A percentile compares a stretch with the other conserved stretches of the same genome.
These are phyloP conservation scores for Pungitius pungitius DNA, from an alignment of 2,113 vertebrate species.

Conservation along the genomic window DNA sequence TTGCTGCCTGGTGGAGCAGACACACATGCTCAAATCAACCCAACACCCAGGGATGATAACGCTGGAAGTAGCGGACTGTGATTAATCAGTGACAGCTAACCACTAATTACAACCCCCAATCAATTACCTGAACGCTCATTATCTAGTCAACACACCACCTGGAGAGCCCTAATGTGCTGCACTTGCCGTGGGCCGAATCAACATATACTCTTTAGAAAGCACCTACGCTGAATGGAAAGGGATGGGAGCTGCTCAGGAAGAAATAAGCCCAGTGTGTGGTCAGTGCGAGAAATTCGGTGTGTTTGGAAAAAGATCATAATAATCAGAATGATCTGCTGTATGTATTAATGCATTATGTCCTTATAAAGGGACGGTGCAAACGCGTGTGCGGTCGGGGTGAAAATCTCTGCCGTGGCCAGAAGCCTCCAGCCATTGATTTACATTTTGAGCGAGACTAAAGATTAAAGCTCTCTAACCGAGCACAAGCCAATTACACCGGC, in stretches of 20 bases:
- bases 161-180: slow-evolving; percentile 69
- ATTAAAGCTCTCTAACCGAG: slow-evolving; percentile 76
- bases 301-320: slow-evolving; percentile 10
- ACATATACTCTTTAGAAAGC: slow-evolving; percentile 40
- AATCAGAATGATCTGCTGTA: slow-evolving; percentile 32
- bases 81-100: slow-evolving; percentile 79
- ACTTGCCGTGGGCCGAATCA: slow-evolving; percentile 60
- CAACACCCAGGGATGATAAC: slow-evolving; percentile 51
- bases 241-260: slow-evolving; percentile 10
- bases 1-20: slow-evolving; percentile 52
- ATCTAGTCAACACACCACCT: slow-evolving; percentile 76
- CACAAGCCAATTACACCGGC: slow-evolving; percentile 72
- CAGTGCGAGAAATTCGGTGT: slow-evolving; percentile 7
- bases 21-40: slow-evolving; percentile 45
- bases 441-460: slow-evolving; percentile 76
- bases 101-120: slow-evolving; percentile 78
- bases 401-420: slow-evolving; percentile 47
- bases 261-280: slow-evolving; percentile 21
- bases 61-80: slow-evolving; percentile 62
- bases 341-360: slow-evolving; percentile 23
- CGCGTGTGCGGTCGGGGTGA: slow-evolving; percentile 9
- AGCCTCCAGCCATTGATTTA: slow-evolving; percentile 70
- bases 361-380: slow-evolving; percentile 38
- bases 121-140: slow-evolving; percentile 75
- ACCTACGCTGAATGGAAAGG: slow-evolving; percentile 21